These are phyloP conservation scores for Lacanobia wlatinum DNA, from an alignment of 2,888 invertebrate genomes.

Conservation along the genomic window DNA sequence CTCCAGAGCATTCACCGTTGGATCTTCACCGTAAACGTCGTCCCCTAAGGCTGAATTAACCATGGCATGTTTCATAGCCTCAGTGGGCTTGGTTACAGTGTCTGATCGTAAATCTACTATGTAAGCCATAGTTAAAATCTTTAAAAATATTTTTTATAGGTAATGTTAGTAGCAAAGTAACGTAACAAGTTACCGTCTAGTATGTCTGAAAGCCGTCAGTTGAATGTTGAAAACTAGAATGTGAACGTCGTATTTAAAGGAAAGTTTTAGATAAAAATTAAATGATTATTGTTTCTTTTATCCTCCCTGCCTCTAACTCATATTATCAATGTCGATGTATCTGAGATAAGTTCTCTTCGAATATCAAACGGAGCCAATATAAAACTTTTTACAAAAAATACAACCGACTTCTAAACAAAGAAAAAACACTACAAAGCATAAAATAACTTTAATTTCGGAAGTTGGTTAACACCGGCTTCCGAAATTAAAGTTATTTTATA, in stretches of 20 bases:
- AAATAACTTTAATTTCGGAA: no score
- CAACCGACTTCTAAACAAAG: no score
- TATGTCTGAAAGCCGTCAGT: constrained; percentile 47
- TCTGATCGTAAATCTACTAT: constrained; percentile 97
- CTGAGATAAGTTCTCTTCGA: constrained; percentile 48
- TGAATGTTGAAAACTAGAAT: constrained; percentile 32
- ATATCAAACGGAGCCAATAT: constrained; percentile 24
- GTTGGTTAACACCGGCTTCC: no score
- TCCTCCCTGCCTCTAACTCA: constrained; percentile 4
- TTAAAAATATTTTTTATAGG: neutral
- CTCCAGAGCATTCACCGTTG: constrained; percentile 96
- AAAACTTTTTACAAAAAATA: no score
- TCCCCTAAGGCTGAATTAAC: constrained; percentile 96
- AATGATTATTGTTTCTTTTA: constrained; percentile 38
- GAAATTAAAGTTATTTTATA: no score
- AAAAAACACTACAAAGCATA: no score
- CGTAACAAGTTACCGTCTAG: constrained; percentile 28
- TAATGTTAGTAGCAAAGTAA: constrained; percentile 38
- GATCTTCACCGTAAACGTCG: constrained; percentile 97
- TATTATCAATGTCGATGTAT: constrained; percentile 53
- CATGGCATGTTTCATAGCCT: constrained; percentile 97
- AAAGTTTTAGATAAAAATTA: constrained; percentile 33
- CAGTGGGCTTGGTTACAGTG: constrained; percentile 96
- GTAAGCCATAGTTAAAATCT: constrained; percentile 75
- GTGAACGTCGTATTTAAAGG: constrained; percentile 21